Evolutionary conservation across 2,113 vertebrate genomes (phyloP).

Genomic region (Willisornis vidua): DNA sequence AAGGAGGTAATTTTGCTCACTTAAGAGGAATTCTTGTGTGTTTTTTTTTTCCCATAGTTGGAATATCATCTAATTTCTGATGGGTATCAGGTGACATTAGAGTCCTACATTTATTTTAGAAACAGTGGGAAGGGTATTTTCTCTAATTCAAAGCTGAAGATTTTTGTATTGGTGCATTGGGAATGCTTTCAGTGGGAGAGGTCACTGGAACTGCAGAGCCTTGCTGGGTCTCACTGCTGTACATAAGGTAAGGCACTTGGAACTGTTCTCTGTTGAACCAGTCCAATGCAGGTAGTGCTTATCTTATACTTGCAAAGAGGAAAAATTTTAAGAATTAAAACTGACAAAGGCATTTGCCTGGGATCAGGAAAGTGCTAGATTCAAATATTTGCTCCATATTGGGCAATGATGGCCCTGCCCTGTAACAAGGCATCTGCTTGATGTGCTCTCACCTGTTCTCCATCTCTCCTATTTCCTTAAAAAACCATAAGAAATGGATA

Average conservation of each 20-base stretch:
- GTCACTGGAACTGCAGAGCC: neutral
- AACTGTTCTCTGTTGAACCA: neutral
- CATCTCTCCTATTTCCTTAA: neutral
- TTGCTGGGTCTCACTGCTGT: neutral
- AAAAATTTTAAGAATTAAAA: neutral
- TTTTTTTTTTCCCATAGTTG: neutral
- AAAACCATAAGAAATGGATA: neutral
- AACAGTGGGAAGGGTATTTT: neutral
- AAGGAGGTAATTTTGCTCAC: neutral
- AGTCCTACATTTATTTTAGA: neutral
- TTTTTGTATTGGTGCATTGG: neutral
- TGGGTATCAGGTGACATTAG: neutral
- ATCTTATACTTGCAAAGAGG: neutral
- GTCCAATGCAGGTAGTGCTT: neutral
- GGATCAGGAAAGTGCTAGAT: neutral
- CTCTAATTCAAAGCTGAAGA: neutral
- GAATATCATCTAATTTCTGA: constrained; percentile 31
- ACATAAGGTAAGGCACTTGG: neutral
- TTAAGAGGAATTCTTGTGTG: neutral
- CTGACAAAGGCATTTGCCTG: neutral
- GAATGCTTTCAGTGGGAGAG: neutral
- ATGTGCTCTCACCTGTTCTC: neutral
- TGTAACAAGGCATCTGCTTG: neutral
- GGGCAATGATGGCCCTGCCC: rapidly evolving
- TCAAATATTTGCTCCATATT: neutral